These are phyloP conservation scores for Notamacropus eugenii DNA, from an alignment of 2,797 vertebrate species.

Conservation along the genomic window DNA sequence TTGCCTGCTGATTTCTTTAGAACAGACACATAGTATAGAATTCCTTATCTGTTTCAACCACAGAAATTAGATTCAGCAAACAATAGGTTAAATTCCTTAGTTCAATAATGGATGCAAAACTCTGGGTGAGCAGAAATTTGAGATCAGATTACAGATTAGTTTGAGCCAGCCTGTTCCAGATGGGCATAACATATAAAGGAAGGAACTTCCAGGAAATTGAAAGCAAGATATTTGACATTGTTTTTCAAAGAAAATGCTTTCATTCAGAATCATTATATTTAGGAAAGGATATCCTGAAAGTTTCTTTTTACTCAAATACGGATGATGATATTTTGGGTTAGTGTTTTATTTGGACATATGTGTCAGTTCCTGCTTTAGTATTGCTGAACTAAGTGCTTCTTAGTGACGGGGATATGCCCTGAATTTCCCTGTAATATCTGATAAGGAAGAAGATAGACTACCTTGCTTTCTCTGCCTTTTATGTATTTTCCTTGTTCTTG, in stretches of 20 bases:
- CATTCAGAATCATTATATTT: conserved; percentile 17
- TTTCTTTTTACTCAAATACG: conserved; percentile 16
- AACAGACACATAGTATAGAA: conserved; percentile 58
- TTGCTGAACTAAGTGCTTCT: conserved; percentile 25
- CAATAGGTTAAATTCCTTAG: conserved; percentile 45
- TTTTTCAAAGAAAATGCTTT: conserved; percentile 49
- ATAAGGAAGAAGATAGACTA: conserved; percentile 31
- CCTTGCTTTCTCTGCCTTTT: conserved; percentile 3
- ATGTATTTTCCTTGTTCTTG: conserved; percentile 10
- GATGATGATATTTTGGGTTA: not conserved
- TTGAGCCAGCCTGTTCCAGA: conserved; percentile 19
- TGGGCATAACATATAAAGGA: conserved; percentile 14
- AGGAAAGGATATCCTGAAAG: conserved; percentile 36
- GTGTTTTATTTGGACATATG: conserved; percentile 30
- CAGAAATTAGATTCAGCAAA: conserved; percentile 51
- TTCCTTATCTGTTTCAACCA: conserved; percentile 55
- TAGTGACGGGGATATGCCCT: conserved; percentile 16
- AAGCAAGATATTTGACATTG: conserved; percentile 47
- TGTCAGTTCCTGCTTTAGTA: conserved; percentile 26
- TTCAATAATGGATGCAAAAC: conserved; percentile 39
- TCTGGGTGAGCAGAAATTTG: not conserved
- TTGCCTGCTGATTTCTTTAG: conserved; percentile 41
- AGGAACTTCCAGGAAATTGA: conserved; percentile 26
- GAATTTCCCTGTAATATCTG: not conserved
- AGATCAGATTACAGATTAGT: conserved; percentile 11